These are phyloP conservation scores for Diabrotica virgifera DNA, from an alignment of 1,140 invertebrate species.

Conservation along the genomic window DNA sequence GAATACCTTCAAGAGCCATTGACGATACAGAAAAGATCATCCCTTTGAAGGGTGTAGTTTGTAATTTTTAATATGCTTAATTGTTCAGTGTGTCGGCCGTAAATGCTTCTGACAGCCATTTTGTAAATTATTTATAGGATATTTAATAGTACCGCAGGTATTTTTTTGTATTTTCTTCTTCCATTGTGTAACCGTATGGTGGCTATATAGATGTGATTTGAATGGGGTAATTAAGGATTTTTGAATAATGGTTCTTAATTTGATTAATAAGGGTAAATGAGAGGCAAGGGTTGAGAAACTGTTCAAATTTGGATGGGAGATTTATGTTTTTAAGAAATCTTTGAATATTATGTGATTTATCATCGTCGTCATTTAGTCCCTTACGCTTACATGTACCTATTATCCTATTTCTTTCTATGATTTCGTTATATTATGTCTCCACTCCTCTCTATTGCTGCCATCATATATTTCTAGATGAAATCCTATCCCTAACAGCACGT, in stretches of 20 bases:
- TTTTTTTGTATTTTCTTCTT: constrained; percentile 8
- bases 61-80: constrained; percentile 41
- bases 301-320: too few relatives aligned
- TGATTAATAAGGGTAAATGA: not conserved
- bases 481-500: too few relatives aligned
- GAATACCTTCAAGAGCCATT: constrained; percentile 35
- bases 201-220: constrained; percentile 1
- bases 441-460: too few relatives aligned
- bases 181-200: not conserved
- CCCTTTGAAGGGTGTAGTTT: constrained; percentile 31
- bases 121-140: constrained; percentile 31
- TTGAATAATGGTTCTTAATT: not conserved
- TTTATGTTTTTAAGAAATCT: too few relatives aligned
- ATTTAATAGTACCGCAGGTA: constrained; percentile 18
- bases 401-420: too few relatives aligned
- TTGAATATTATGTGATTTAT: too few relatives aligned
- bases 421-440: too few relatives aligned
- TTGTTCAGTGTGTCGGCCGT: constrained; percentile 35
- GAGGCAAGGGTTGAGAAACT: too few relatives aligned
- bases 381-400: too few relatives aligned
- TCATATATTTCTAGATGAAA: too few relatives aligned
- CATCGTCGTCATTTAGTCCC: too few relatives aligned
- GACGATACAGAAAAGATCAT: constrained; percentile 29
- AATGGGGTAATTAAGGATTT: constrained; percentile 16
- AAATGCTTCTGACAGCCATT: constrained; percentile 26